Base-by-base conservation (phyloP, 2,113 vertebrate genomes). In the Ceyx melanurus region DNA sequence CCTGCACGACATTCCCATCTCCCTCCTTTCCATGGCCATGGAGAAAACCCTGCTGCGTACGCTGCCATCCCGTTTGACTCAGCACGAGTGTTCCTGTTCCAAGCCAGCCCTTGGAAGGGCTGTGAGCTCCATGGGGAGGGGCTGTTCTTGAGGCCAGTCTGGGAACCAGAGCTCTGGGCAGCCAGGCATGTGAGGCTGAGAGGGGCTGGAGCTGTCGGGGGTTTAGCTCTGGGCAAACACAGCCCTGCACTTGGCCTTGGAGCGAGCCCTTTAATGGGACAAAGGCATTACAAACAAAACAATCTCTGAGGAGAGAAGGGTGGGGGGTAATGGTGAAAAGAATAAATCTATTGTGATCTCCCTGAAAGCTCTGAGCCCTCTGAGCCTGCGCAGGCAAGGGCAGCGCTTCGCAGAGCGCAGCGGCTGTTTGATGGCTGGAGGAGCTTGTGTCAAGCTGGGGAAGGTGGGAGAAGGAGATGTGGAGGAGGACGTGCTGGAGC, bases 41-140 rank as follows among this genome's bases (percentile, higher is more conserved):
- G 95, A 77, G 94, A 91, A 95, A 96, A 95, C 89, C 82, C 94
- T 95, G 95, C 89, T 71, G 95, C 87, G 16, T 88, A n/a, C 33
- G 87, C 79, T 87, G 60, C 62, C 75, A 45, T 93, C 89, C 92
- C 57, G 79, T 91, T 86, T 64, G 91, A 33, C 82, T 85, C 86
- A 91, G 87, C 79, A 45, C 11, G 85, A 82, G 75, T 51, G 4
- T 89, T 86, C 66, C 68, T 93, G 58, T 70, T 45, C 54, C 76
- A 78, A 10, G 56, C 15, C 73, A 65, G 87, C 82, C 90, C 85
- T 86, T 62, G 43, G 94, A 74, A 74, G 90, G 91, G 91, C 91
- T 80, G 91, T 20, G 9, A 57, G 2, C 45, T 43, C 81, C 45
- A 6, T 15, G 86, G 86, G 80, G 54, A 79, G 53, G 80, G 74